Base-by-base conservation (phyloP, 2,888 invertebrate genomes). In the Cephus sareptanus region DNA sequence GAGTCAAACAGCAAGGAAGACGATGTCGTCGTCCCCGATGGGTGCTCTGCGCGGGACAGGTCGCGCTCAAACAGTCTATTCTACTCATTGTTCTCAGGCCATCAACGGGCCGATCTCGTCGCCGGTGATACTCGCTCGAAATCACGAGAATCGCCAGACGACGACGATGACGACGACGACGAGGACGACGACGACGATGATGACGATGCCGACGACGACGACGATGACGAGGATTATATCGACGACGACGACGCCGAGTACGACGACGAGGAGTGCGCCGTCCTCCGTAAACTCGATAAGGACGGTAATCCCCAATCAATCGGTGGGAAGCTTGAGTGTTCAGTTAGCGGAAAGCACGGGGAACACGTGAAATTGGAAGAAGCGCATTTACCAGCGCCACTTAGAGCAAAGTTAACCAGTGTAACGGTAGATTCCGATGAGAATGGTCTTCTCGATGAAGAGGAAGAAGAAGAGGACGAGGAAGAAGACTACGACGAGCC, bases 281-380 rank as follows among this genome's bases (percentile, higher is more conserved):
- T 56, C 15, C 34, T 30, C 34, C 34, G 40, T 33, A n/a, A 37
- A 40, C 34, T 34, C 69, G 35, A 73, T 70, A 30, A 33, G 30
- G 70, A 70, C 70, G 70, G 70, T 33, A 70, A 70, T 30, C 33
- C 70, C 70, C 31, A 70, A 23, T 70, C 70, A 70, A 33, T 31
- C 70, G 2, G 31, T 31, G 70, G 33, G 70, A 33, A 70, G 30
- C 70, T 70, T 33, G 70, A 70, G 70, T 40, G 70, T 70, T 34
- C 73, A 75, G 40, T 75, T 81, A 81, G 85, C 82, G 79, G 83
- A 76, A 85, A 87, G 76, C 82, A 86, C 88, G 79, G 85, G 87
- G 89, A 90, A 87, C 86, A 91, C 91, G 89, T 91, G 91, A 91
- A 91, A 91, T 89, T 91, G 91, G 91, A 91, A 91, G 91, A 91